These are phyloP conservation scores for Glandiceps talaboti DNA, from an alignment of 53 echinoderm and acorn worm species.

Conservation along the genomic window DNA sequence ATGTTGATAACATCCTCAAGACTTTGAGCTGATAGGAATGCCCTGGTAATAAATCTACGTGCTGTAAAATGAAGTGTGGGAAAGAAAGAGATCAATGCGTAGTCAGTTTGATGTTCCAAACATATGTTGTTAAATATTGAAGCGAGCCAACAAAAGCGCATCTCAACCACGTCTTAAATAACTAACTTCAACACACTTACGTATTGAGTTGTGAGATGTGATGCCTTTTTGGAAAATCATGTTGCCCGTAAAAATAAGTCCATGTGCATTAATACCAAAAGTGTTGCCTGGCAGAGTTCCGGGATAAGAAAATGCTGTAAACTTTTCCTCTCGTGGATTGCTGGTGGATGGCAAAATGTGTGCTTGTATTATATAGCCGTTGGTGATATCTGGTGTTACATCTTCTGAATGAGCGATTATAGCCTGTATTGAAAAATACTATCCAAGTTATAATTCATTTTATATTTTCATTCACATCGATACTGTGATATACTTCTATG, in stretches of 20 bases:
- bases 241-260: background rate
- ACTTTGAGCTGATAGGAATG: background rate
- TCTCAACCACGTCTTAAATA: no score
- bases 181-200: no score
- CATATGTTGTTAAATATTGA: no score
- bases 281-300: background rate
- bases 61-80: background rate
- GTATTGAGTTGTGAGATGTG: background rate
- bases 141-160: no score
- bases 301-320: background rate
- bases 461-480: no score
- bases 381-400: background rate
- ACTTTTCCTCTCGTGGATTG: background rate
- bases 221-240: background rate
- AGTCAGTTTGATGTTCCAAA: no score
- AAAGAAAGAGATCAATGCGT: no score
- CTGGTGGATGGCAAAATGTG: background rate
- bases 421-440: background rate
- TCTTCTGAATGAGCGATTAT: background rate
- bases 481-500: no score
- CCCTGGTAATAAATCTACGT: background rate
- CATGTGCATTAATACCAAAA: background rate
- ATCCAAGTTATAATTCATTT: no score
- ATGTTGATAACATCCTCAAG: background rate
- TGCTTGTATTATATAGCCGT: background rate